Conservation (phyloP, 53 echinoderm and acorn worm species). For the Holothuria leucospilota region DNA sequence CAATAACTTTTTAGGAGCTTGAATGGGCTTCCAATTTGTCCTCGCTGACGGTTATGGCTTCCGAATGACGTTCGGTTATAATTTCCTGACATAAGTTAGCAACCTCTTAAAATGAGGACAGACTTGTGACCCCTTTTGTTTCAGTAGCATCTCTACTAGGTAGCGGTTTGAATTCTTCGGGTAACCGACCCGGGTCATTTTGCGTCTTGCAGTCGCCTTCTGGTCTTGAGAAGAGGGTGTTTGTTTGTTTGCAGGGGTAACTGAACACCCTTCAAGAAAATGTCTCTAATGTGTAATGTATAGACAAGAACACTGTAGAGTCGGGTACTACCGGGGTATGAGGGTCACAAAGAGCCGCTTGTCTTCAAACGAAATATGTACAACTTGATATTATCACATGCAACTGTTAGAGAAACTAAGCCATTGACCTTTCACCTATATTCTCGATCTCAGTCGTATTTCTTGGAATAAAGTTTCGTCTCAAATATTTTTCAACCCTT, state of each 20-base stretch:
- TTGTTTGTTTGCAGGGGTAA: slow-evolving; percentile 42
- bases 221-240: slow-evolving; percentile 16
- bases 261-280: neutral
- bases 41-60: too few species aligned
- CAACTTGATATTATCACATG: neutral
- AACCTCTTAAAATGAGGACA: too few species aligned
- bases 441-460: neutral
- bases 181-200: slow-evolving; percentile 40
- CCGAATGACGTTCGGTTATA: too few species aligned
- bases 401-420: slow-evolving; percentile 10
- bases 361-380: neutral
- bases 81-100: too few species aligned
- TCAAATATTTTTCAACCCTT: too few species aligned
- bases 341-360: neutral
- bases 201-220: slow-evolving; percentile 30
- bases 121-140: neutral
- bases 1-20: too few species aligned
- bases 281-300: slow-evolving; percentile 24
- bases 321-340: neutral
- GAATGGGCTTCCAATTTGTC: too few species aligned
- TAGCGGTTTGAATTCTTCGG: slow-evolving; percentile 33
- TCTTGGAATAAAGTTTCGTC: too few species aligned
- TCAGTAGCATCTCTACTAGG: neutral
- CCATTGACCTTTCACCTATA: slow-evolving; percentile 16
- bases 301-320: neutral